Conservation (phyloP, 2,888 invertebrate species). For the Brachynemurus nebulosus region DNA sequence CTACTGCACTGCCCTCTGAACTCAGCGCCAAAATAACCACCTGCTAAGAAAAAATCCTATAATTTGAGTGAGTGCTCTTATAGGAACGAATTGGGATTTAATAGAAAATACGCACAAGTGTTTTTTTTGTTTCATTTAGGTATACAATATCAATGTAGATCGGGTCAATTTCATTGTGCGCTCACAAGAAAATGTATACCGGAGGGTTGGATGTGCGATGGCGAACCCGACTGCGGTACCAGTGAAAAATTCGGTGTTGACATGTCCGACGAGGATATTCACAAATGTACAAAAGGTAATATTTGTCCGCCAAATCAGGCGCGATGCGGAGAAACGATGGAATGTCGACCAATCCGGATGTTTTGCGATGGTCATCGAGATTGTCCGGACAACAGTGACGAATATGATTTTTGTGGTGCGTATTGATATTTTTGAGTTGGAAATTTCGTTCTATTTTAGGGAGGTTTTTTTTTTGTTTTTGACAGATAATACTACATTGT, state of each 20-base stretch:
- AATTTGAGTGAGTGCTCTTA: no score
- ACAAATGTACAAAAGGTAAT: constrained; percentile 46
- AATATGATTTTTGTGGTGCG: constrained; percentile 53
- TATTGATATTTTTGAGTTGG: constrained; percentile 10
- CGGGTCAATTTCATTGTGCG: constrained; percentile 61
- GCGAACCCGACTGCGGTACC: constrained; percentile 59
- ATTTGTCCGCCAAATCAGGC: constrained; percentile 54
- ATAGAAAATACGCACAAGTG: no score
- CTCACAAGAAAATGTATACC: constrained; percentile 59
- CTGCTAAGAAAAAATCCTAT: no score
- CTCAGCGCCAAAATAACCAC: no score
- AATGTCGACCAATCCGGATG: constrained; percentile 44
- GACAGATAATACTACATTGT: constrained; percentile 32
- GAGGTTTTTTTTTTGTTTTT: constrained; percentile 5
- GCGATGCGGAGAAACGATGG: constrained; percentile 43
- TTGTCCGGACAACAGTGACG: constrained; percentile 58
- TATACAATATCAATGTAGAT: constrained; percentile 41
- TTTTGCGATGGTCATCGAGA: constrained; percentile 55
- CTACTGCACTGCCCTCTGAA: no score
- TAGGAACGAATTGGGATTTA: no score
- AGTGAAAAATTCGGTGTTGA: constrained; percentile 35
- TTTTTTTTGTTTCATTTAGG: no score
- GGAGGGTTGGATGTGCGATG: constrained; percentile 60
- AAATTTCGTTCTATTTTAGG: not conserved
- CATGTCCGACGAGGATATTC: constrained; percentile 53